These are phyloP conservation scores for Homarus americanus DNA, from an alignment of 1,140 invertebrate genomes.

Conservation along the genomic window DNA sequence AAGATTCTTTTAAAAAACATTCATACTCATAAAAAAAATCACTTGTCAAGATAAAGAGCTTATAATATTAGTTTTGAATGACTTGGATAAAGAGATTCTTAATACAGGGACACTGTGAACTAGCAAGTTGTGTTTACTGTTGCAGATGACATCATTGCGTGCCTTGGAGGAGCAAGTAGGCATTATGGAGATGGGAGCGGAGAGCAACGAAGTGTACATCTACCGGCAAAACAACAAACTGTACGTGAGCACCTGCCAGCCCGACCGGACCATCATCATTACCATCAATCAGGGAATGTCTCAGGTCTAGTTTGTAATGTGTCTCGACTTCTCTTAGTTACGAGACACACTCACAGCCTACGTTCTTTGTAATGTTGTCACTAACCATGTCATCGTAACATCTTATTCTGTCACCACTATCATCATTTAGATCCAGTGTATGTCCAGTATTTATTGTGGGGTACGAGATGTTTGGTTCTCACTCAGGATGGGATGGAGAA, in stretches of 20 bases:
- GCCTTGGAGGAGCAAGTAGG: background rate
- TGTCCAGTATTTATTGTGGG: too few species aligned
- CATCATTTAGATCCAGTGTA: too few species aligned
- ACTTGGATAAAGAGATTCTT: background rate
- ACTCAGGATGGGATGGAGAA: too few species aligned
- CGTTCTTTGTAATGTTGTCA: too few species aligned
- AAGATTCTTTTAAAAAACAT: background rate
- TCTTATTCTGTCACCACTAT: too few species aligned
- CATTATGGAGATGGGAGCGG: background rate
- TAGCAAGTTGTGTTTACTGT: constrained; percentile 4
- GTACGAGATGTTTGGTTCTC: too few species aligned
- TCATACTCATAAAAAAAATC: background rate
- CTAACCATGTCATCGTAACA: too few species aligned
- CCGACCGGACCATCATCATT: constrained; percentile 18
- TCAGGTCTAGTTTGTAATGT: too few species aligned
- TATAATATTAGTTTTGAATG: background rate
- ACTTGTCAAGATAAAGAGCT: background rate
- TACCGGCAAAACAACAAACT: constrained; percentile 23
- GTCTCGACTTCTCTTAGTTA: too few species aligned
- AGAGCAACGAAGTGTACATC: constrained; percentile 24
- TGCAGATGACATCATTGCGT: background rate
- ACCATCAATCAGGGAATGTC: background rate
- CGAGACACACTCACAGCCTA: too few species aligned
- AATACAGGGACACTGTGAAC: background rate
- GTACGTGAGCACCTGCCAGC: constrained; percentile 20